Evolutionary conservation across 2,113 vertebrate genomes (phyloP).

Genomic region (Ciconia boyciana): DNA sequence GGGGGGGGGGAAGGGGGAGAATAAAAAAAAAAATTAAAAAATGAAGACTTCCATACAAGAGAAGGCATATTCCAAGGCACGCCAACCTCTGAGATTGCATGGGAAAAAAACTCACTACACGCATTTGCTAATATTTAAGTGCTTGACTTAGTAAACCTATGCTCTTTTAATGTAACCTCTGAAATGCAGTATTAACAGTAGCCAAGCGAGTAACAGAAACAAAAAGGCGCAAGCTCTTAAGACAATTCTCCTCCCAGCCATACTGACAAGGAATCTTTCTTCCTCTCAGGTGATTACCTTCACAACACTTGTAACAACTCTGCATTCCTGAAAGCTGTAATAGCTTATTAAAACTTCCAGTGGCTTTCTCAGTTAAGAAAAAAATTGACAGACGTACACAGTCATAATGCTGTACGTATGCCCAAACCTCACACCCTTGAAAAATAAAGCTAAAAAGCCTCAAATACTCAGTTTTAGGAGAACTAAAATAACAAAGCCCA

Average conservation of each 20-base stretch:
- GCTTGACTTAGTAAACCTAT: background rate
- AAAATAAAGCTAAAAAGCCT: background rate
- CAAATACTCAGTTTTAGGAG: background rate
- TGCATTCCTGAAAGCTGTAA: background rate
- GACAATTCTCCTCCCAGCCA: background rate
- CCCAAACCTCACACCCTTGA: background rate
- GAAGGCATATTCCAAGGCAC: background rate
- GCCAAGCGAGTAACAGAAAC: background rate
- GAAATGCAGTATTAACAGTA: background rate
- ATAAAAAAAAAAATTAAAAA: background rate
- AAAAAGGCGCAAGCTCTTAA: background rate
- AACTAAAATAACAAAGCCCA: background rate
- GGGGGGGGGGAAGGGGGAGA: rapidly evolving
- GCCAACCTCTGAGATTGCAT: background rate
- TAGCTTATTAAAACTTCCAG: background rate
- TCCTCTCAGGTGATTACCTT: background rate
- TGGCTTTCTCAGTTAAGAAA: background rate
- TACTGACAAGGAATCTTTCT: background rate
- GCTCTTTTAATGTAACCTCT: background rate
- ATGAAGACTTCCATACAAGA: background rate
- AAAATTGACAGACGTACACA: background rate
- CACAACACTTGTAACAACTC: background rate
- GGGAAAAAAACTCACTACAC: background rate
- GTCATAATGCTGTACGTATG: rapidly evolving
- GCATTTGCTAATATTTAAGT: background rate